Percentiles rank a stretch among this genome's conserved stretches.
These are phyloP conservation scores for Synanthedon andrenaeformis DNA, from an alignment of 2,888 invertebrate species.

Conservation along the genomic window DNA sequence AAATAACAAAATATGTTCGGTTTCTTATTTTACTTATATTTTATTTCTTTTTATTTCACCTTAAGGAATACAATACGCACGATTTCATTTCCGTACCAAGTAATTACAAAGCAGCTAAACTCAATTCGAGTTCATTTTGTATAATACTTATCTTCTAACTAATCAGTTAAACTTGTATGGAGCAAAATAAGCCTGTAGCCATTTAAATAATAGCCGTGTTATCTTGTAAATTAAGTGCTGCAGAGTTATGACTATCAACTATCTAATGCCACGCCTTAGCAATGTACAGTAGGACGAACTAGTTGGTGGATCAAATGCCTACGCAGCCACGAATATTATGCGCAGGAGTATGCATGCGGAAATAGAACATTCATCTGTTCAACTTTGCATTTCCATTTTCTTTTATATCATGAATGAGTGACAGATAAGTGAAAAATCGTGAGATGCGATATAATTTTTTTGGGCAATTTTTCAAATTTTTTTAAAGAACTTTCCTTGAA, in stretches of 20 bases:
- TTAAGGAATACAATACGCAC: not conserved
- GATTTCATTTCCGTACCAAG: not conserved
- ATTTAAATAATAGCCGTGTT: conserved; percentile 11
- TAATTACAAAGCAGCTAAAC: not conserved
- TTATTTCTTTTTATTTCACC: too few relatives aligned
- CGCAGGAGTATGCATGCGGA: not conserved
- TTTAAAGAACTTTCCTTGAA: too few relatives aligned
- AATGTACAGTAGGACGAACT: conserved; percentile 12
- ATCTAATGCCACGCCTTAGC: conserved; percentile 14
- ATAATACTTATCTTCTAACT: not conserved
- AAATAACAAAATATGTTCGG: too few relatives aligned
- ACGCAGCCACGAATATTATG: too few relatives aligned
- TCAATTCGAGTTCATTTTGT: not conserved
- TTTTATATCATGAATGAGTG: too few relatives aligned
- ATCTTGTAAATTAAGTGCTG: conserved; percentile 10
- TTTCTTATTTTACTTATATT: too few relatives aligned
- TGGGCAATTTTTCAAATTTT: too few relatives aligned
- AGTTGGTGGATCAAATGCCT: not conserved
- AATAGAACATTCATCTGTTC: not conserved
- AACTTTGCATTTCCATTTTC: not conserved
- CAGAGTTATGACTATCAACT: conserved; percentile 1
- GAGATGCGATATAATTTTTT: too few relatives aligned
- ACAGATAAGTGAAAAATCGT: too few relatives aligned
- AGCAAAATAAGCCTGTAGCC: conserved; percentile 2
- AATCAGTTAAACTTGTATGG: not conserved